Percentiles rank a stretch among this genome's conserved stretches.
Conservation (phyloP, 2,113 vertebrate species). For the Takifugu bimaculatus region DNA sequence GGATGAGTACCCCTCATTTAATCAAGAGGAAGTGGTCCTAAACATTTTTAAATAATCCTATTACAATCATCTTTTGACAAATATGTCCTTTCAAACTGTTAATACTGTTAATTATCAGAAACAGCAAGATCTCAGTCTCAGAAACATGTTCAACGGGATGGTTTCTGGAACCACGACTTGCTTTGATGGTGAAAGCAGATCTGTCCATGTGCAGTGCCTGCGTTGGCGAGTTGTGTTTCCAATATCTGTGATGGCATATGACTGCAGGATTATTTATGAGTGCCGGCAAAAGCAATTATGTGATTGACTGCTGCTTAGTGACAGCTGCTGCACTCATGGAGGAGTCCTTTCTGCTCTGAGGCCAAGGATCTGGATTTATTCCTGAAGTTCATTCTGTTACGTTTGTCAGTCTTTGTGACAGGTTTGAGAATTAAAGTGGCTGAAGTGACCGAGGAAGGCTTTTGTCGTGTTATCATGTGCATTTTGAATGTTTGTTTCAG, state of each 20-base stretch:
- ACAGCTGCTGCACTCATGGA: constrained; percentile 35
- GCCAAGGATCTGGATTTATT: constrained; percentile 24
- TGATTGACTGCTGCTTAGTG: constrained; percentile 45
- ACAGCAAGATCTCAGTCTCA: neutral
- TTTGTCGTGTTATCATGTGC: neutral
- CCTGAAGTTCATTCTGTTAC: constrained; percentile 27
- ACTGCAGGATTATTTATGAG: constrained; percentile 40
- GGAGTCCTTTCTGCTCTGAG: constrained; percentile 37
- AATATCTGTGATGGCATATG: constrained; percentile 24
- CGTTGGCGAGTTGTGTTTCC: constrained; percentile 26
- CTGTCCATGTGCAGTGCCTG: constrained; percentile 4
- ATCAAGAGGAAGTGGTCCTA: neutral
- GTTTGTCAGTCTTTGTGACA: too few relatives aligned
- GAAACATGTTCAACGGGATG: neutral
- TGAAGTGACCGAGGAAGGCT: neutral
- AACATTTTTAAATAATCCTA: too few relatives aligned
- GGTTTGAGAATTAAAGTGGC: neutral
- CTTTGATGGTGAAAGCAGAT: neutral
- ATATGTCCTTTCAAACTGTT: neutral
- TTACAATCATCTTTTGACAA: too few relatives aligned
- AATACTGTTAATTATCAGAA: neutral
- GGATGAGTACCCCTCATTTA: neutral
- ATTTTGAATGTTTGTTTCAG: constrained; percentile 13
- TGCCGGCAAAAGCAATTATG: constrained; percentile 48
- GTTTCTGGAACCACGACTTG: neutral